These are phyloP conservation scores for Caenorhabditis imperialis DNA, from an alignment of 2,888 invertebrate genomes.

Conservation along the genomic window DNA sequence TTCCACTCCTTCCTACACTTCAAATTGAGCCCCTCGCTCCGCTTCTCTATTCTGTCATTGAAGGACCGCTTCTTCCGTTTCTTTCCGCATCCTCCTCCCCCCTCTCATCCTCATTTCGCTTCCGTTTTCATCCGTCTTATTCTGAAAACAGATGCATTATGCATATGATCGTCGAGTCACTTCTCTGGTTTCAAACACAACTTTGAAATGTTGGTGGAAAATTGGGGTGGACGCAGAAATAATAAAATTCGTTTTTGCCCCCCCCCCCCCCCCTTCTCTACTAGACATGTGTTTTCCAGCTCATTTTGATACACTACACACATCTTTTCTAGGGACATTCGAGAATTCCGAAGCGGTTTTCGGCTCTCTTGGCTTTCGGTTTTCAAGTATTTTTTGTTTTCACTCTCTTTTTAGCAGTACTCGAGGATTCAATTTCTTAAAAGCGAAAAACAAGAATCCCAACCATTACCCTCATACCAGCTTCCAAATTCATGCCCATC, in stretches of 20 bases:
- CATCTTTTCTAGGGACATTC: not conserved
- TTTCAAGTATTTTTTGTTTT: no score
- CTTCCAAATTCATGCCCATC: not conserved
- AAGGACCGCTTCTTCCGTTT: no score
- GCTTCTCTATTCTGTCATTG: constrained; percentile 27
- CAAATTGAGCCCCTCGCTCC: constrained; percentile 6
- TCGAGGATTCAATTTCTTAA: no score
- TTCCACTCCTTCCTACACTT: not conserved
- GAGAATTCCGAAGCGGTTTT: constrained; percentile 2
- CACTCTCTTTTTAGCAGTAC: no score
- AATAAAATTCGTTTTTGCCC: constrained; percentile 44
- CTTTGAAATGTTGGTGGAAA: no score
- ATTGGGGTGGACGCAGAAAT: constrained; percentile 16
- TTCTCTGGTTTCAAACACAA: constrained; percentile 1
- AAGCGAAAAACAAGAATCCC: no score
- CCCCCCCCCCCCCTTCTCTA: no score
- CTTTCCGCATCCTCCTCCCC: constrained; percentile 10
- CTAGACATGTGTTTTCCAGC: constrained; percentile 45
- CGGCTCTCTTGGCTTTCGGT: no score
- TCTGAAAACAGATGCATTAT: constrained; percentile 45
- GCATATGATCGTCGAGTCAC: constrained; percentile 38
- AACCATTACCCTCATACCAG: no score
- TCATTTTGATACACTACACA: constrained; percentile 41
- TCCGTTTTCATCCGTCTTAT: not conserved
- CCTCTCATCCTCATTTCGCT: constrained; percentile 31